Conservation (phyloP, 2,113 vertebrate species). For the Probosciger aterrimus region DNA sequence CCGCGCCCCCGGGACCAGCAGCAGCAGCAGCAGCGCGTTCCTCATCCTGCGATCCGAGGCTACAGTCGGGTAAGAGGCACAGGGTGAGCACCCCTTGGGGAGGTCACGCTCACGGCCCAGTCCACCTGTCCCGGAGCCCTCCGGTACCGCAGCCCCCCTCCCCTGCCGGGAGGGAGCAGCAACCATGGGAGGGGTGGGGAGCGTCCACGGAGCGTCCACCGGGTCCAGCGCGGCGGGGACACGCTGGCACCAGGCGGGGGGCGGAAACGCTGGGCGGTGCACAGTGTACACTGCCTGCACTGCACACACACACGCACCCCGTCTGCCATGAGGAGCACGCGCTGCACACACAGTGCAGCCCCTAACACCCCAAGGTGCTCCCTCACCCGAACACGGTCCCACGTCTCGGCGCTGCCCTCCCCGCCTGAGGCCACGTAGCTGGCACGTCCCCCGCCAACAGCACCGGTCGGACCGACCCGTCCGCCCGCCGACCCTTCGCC, state of each 20-base stretch:
- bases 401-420: background rate
- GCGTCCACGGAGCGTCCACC: background rate
- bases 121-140: background rate
- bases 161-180: background rate
- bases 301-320: background rate
- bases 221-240: background rate
- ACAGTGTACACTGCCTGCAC: background rate
- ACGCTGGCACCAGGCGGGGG: background rate
- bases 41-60: background rate
- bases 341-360: background rate
- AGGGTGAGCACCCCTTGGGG: no score
- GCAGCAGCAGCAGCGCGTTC: background rate
- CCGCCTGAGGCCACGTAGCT: background rate
- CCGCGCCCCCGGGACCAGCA: background rate
- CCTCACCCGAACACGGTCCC: background rate
- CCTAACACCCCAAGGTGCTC: background rate
- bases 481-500: background rate
- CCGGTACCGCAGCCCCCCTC: background rate
- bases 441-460: background rate
- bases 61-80: background rate
- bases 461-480: background rate
- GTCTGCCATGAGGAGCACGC: background rate
- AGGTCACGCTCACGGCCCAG: background rate
- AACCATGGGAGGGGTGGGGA: background rate
- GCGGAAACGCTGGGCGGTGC: background rate